A percentile compares a stretch with the other conserved stretches of the same genome.
These are phyloP conservation scores for Fukomys damarensis DNA, from an alignment of 2,113 vertebrate species.

Conservation along the genomic window DNA sequence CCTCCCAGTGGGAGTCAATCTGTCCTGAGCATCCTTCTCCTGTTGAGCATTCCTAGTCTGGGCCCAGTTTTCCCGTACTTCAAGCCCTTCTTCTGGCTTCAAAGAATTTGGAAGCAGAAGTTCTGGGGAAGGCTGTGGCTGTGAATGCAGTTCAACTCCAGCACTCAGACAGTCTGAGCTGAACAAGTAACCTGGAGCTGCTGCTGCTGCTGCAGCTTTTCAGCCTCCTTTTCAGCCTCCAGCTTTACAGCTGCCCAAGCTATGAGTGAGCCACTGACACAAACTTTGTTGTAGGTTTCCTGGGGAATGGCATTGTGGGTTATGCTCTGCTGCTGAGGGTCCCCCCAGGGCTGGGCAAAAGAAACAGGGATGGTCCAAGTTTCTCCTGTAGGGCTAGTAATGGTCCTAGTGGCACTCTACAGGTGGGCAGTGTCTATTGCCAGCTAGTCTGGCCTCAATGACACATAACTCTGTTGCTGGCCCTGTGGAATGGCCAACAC, in stretches of 20 bases:
- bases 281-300: slow-evolving; percentile 96
- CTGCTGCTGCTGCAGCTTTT: slow-evolving; percentile 78
- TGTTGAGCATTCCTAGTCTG: background rate
- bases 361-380: slow-evolving; percentile 99
- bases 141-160: background rate
- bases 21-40: background rate
- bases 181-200: slow-evolving; percentile 93
- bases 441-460: slow-evolving; percentile 95
- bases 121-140: background rate
- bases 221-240: slow-evolving; percentile 94
- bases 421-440: slow-evolving; percentile 98
- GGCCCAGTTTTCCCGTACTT: background rate
- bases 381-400: slow-evolving; percentile 97
- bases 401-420: slow-evolving; percentile 97
- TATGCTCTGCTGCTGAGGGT: slow-evolving; percentile 96
- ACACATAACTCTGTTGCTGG: slow-evolving; percentile 97
- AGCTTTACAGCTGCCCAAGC: slow-evolving; percentile 89
- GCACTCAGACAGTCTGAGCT: background rate
- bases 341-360: slow-evolving; percentile 91
- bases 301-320: slow-evolving; percentile 98
- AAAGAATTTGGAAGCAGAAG: background rate
- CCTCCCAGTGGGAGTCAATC: background rate
- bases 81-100: background rate
- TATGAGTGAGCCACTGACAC: slow-evolving; percentile 91
- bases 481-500: slow-evolving; percentile 97